Evolutionary conservation across 2,888 invertebrate species (phyloP).

Genomic region (Cordylochernes scorpioides): DNA sequence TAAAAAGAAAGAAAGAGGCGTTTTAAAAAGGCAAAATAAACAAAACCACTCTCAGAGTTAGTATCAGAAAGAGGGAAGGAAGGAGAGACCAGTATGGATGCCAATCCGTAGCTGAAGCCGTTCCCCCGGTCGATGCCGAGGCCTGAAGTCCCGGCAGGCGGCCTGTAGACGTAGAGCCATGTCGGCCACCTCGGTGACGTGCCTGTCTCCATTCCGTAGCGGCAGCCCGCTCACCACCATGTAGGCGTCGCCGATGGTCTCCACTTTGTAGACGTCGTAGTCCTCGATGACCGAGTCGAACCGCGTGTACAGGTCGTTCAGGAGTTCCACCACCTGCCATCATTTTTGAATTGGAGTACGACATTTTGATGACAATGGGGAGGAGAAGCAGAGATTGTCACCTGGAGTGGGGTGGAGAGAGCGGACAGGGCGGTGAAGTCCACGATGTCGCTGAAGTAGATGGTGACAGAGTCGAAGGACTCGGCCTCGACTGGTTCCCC

Average conservation of each 20-base stretch:
- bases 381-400: too few relatives aligned
- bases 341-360: too few relatives aligned
- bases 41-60: too few relatives aligned
- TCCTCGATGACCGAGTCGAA: constrained; percentile 63
- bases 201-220: constrained; percentile 49
- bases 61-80: not conserved
- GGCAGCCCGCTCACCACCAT: constrained; percentile 72
- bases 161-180: constrained; percentile 63
- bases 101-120: constrained; percentile 69
- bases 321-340: constrained; percentile 53
- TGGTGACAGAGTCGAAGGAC: constrained; percentile 50
- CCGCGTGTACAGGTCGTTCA: constrained; percentile 62
- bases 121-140: constrained; percentile 64
- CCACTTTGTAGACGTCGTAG: constrained; percentile 76
- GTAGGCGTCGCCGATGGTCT: constrained; percentile 70
- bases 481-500: constrained; percentile 47
- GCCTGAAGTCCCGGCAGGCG: constrained; percentile 49
- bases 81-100: constrained; percentile 45
- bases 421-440: constrained; percentile 55
- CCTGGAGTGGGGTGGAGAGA: constrained; percentile 46
- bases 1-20: too few relatives aligned
- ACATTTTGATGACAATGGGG: too few relatives aligned
- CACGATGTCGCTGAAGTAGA: constrained; percentile 58
- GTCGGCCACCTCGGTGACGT: constrained; percentile 74
- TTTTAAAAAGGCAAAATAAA: too few relatives aligned